Percentiles rank a stretch among this genome's conserved stretches.
Conservation (phyloP, 2,888 invertebrate species). For the Syrista parreyssii region DNA sequence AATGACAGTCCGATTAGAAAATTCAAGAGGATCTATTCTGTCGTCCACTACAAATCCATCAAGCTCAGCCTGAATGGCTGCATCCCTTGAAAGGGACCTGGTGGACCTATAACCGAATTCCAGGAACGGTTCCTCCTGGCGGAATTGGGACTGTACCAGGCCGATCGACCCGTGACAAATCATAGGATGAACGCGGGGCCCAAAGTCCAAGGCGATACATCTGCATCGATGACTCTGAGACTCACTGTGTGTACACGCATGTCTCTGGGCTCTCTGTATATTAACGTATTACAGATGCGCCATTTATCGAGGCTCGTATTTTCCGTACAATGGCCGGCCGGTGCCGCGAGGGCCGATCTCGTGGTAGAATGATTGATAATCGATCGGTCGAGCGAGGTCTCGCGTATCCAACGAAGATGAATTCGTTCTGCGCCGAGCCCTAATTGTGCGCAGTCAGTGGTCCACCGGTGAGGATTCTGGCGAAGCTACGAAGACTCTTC, state of each 20-base stretch:
- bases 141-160: not conserved
- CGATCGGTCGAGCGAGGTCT: constrained; percentile 53
- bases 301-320: constrained; percentile 5
- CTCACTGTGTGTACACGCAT: not conserved
- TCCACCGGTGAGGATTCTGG: constrained; percentile 30
- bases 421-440: constrained; percentile 56
- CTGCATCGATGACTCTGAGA: not conserved
- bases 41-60: not conserved
- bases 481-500: not conserved
- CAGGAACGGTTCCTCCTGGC: not conserved
- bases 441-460: constrained; percentile 62
- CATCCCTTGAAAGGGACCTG: not conserved
- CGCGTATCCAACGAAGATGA: constrained; percentile 57
- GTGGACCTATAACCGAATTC: not conserved
- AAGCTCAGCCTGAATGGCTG: not conserved
- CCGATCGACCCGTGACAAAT: constrained; percentile 1
- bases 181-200: not conserved
- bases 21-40: not conserved
- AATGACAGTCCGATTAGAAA: not conserved
- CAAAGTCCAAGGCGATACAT: not conserved
- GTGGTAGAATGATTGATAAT: constrained; percentile 57
- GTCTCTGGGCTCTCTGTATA: not conserved
- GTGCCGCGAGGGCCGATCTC: not conserved
- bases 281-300: constrained; percentile 6
- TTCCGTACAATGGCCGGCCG: not conserved